phyloP scores from a whole-genome alignment of 2,113 vertebrate genomes.

The Marmota flaviventris region DNA sequence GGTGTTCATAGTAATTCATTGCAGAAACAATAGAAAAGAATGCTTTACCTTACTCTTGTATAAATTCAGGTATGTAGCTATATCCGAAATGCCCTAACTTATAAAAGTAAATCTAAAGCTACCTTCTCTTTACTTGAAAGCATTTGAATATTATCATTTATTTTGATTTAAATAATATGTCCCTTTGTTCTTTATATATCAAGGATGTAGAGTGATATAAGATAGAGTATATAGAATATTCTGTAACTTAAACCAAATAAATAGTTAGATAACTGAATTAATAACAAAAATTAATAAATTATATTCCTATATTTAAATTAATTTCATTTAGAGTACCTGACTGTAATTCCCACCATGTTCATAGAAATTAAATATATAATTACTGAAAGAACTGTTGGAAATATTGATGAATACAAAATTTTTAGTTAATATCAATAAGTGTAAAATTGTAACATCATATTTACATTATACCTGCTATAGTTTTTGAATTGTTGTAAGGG shows the following conservation, averaged over 20 bases:
- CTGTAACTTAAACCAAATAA: neutral
- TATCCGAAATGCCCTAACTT: neutral
- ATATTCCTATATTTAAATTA: neutral
- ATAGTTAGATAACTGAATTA: neutral
- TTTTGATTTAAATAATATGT: neutral
- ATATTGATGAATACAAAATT: neutral
- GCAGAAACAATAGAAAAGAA: neutral
- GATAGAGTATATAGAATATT: neutral
- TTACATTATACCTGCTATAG: neutral
- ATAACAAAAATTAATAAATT: neutral
- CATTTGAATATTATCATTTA: neutral
- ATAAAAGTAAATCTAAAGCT: neutral
- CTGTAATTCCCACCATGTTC: neutral
- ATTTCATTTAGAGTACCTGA: neutral
- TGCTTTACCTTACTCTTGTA: neutral
- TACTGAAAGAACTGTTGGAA: neutral
- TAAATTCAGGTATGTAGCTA: neutral
- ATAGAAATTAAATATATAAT: neutral
- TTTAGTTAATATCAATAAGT: neutral
- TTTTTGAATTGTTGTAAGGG: rapidly evolving
- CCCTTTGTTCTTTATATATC: neutral
- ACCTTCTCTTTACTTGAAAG: neutral
- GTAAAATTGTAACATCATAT: neutral
- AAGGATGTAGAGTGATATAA: neutral
- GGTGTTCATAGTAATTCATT: neutral